Percentiles rank a stretch among this genome's conserved stretches.
Conservation (phyloP, 2,888 invertebrate species). For the Mesochorus sp. region DNA sequence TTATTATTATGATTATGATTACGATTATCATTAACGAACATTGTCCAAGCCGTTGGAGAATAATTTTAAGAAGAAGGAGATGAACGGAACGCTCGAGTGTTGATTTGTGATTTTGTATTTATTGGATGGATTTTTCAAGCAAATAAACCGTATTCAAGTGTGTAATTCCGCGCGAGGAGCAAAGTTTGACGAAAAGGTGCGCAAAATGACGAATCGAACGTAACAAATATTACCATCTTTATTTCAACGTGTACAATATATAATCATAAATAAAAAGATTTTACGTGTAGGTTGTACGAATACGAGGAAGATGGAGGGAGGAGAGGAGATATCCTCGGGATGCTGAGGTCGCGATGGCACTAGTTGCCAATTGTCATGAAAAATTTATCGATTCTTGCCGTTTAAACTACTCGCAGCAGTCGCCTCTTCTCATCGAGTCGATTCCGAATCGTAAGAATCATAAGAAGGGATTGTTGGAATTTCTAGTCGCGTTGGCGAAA, state of each 20-base stretch:
- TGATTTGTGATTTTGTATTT: slow-evolving; percentile 82
- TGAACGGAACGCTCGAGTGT: slow-evolving; percentile 73
- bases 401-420: no score
- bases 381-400: slow-evolving; percentile 73
- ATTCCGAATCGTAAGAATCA: no score
- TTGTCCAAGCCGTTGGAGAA: no score
- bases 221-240: slow-evolving; percentile 81
- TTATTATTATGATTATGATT: no score
- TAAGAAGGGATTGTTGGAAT: slow-evolving; percentile 86
- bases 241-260: slow-evolving; percentile 78
- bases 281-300: slow-evolving; percentile 76
- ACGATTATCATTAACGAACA: no score
- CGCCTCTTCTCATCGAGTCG: no score
- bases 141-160: slow-evolving; percentile 80
- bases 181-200: no score
- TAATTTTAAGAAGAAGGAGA: slow-evolving; percentile 23
- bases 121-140: slow-evolving; percentile 78
- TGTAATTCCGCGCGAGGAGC: slow-evolving; percentile 69
- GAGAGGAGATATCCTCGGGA: not conserved
- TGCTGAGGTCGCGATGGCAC: slow-evolving; percentile 69
- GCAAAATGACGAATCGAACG: slow-evolving; percentile 37
- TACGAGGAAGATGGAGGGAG: slow-evolving; percentile 70
- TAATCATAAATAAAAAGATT: slow-evolving; percentile 80
- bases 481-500: slow-evolving; percentile 79
- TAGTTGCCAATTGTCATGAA: slow-evolving; percentile 79